Conservation (phyloP, 2,888 invertebrate genomes). For the Cantharis rufa region DNA sequence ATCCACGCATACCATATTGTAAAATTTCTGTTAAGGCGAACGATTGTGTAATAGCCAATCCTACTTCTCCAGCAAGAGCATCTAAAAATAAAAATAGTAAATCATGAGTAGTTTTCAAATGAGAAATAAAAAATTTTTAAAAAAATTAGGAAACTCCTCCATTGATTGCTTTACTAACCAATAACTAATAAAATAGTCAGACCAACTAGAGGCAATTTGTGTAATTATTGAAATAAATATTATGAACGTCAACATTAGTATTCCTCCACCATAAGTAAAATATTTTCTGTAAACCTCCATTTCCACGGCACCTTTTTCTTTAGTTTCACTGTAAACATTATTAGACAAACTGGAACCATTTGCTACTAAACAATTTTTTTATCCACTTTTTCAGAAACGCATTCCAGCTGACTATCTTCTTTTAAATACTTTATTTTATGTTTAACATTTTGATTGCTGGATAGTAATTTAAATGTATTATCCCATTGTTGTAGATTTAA, state of each 20-base stretch:
- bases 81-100: constrained; percentile 50
- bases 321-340: constrained; percentile 42
- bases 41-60: constrained; percentile 79
- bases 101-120: constrained; percentile 4
- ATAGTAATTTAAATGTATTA: neutral
- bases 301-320: constrained; percentile 41
- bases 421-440: neutral
- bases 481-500: constrained; percentile 50
- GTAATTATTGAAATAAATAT: constrained; percentile 35
- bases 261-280: constrained; percentile 41
- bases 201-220: constrained; percentile 35
- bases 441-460: neutral
- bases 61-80: constrained; percentile 73
- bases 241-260: constrained; percentile 33
- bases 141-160: too few relatives aligned
- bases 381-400: neutral
- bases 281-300: constrained; percentile 41
- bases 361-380: constrained; percentile 16
- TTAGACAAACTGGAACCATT: constrained; percentile 32
- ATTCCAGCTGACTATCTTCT: neutral
- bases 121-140: too few relatives aligned
- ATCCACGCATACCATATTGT: constrained; percentile 76
- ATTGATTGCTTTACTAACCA: constrained; percentile 36
- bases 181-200: constrained; percentile 40
- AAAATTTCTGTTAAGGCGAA: constrained; percentile 73